Evolutionary conservation across 2,888 invertebrate genomes (phyloP).

Genomic region (Melanotus villosus): DNA sequence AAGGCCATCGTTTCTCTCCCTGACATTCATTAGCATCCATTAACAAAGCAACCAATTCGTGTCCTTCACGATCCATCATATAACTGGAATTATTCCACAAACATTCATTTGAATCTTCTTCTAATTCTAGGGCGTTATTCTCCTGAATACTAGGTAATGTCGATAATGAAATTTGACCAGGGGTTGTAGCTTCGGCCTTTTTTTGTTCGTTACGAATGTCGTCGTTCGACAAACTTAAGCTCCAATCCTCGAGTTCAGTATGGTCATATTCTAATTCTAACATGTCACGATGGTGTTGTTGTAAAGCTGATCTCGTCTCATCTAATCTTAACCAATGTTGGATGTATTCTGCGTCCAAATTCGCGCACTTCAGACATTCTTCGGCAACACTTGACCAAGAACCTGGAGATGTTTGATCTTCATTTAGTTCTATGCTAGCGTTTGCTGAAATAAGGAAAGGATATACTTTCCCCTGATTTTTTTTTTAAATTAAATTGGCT

Average conservation of each 20-base stretch:
- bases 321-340: slow-evolving; percentile 84
- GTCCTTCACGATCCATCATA: slow-evolving; percentile 77
- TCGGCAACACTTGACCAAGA: slow-evolving; percentile 76
- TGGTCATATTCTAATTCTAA: slow-evolving; percentile 82
- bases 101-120: slow-evolving; percentile 82
- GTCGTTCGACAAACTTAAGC: slow-evolving; percentile 80
- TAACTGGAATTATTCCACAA: slow-evolving; percentile 84
- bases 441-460: slow-evolving; percentile 59
- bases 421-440: slow-evolving; percentile 60
- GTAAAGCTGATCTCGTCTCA: slow-evolving; percentile 78
- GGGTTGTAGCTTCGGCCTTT: slow-evolving; percentile 68
- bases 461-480: too few relatives aligned
- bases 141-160: slow-evolving; percentile 82
- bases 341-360: slow-evolving; percentile 81
- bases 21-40: slow-evolving; percentile 70
- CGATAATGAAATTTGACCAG: slow-evolving; percentile 76
- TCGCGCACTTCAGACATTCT: slow-evolving; percentile 73
- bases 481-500: slow-evolving; percentile 59
- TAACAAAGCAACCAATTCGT: slow-evolving; percentile 73
- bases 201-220: slow-evolving; percentile 72
- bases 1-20: slow-evolving; percentile 78
- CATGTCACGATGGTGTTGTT: slow-evolving; percentile 79
- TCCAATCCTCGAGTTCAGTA: slow-evolving; percentile 86
- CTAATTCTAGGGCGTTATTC: slow-evolving; percentile 80
- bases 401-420: slow-evolving; percentile 62